Conservation (phyloP, 2,888 invertebrate species). For the Pteria penguin region DNA sequence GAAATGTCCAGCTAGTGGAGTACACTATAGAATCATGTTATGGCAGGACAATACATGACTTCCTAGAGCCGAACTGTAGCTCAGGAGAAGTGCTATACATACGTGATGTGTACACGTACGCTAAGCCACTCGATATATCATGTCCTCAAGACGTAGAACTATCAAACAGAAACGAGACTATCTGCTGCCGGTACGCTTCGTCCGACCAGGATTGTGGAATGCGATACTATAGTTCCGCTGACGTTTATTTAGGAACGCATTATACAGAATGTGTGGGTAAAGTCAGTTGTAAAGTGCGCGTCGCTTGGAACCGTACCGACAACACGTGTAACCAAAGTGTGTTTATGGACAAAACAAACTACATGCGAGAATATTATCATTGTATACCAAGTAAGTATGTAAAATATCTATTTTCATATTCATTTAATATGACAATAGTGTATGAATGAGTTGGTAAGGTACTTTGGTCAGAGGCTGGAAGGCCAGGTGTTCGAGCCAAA, state of each 20-base stretch:
- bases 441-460: too few species aligned
- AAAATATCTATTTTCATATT: background rate
- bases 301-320: conserved; percentile 24
- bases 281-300: background rate
- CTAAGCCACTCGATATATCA: background rate
- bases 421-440: background rate
- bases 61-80: conserved; percentile 14
- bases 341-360: conserved; percentile 19
- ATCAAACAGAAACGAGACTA: background rate
- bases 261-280: conserved; percentile 21
- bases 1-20: background rate
- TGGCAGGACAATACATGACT: conserved; percentile 12
- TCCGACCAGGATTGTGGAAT: conserved; percentile 19
- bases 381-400: conserved; percentile 21
- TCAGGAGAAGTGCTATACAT: conserved; percentile 23
- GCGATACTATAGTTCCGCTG: conserved; percentile 14
- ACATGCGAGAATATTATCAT: conserved; percentile 18
- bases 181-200: conserved; percentile 18
- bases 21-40: conserved; percentile 14
- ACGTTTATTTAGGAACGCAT: background rate
- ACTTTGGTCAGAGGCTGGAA: too few species aligned
- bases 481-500: too few species aligned
- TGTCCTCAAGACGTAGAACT: conserved; percentile 15
- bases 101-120: conserved; percentile 23
- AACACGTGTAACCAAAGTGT: conserved; percentile 11